Percentiles rank a stretch among this genome's conserved stretches.
Evolutionary conservation across 92 coral and sea anemone species (phyloP).

Genomic region (Epizoanthus scotinus): DNA sequence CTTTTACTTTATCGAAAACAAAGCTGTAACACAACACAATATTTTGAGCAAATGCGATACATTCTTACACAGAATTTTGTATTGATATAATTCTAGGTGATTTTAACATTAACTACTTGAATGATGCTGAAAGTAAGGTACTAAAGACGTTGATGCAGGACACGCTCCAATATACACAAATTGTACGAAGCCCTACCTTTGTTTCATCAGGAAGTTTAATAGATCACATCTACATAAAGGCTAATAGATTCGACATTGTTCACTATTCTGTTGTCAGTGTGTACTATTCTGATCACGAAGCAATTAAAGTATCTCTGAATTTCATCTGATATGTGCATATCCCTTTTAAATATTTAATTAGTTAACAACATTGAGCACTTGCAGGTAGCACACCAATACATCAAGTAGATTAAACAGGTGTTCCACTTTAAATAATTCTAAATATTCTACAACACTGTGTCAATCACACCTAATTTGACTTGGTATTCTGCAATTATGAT

Average conservation of each 20-base stretch:
- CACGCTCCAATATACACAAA: no score
- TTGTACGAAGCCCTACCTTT: slow-evolving; percentile 28
- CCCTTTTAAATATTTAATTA: slow-evolving; percentile 10
- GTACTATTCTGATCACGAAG: slow-evolving; percentile 65
- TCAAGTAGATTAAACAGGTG: slow-evolving; percentile 14
- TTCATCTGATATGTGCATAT: slow-evolving; percentile 13
- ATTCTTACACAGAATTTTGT: neutral
- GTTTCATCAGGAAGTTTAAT: slow-evolving; percentile 23
- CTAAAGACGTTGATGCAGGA: slow-evolving; percentile 14
- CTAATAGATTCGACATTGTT: slow-evolving; percentile 31
- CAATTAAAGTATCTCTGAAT: slow-evolving; percentile 40
- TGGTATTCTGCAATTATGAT: slow-evolving; percentile 21
- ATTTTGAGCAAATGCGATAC: neutral
- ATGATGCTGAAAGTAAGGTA: neutral
- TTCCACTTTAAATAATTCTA: slow-evolving; percentile 14
- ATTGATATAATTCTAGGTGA: no score
- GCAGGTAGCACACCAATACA: slow-evolving; percentile 9
- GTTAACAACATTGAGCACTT: slow-evolving; percentile 9
- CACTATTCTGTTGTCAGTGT: slow-evolving; percentile 52
- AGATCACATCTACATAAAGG: slow-evolving; percentile 41
- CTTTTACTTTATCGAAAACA: slow-evolving; percentile 31
- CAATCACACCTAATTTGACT: slow-evolving; percentile 9
- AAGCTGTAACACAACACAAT: slow-evolving; percentile 16
- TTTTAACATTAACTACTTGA: slow-evolving; percentile 28
- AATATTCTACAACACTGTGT: slow-evolving; percentile 9